Evolutionary conservation across 92 coral and sea anemone genomes (phyloP).

Genomic region (Scolanthus callimorphus): DNA sequence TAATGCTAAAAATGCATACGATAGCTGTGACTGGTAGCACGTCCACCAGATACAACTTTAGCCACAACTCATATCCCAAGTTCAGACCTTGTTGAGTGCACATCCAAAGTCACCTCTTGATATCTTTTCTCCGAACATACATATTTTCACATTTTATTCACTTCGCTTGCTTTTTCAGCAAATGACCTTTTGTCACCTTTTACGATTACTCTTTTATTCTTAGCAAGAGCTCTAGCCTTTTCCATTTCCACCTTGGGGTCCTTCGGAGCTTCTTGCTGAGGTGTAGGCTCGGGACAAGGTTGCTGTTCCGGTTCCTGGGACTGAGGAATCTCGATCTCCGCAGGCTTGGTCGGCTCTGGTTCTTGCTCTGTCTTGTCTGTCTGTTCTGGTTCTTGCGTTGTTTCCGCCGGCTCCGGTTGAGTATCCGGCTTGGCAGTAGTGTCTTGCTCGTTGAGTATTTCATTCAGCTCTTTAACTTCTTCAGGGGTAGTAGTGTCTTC

Average conservation of each 20-base stretch:
- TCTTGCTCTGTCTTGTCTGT: neutral
- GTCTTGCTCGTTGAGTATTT: conserved; percentile 48
- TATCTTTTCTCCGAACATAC: too few relatives aligned
- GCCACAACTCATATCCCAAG: too few relatives aligned
- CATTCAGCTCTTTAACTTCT: conserved; percentile 48
- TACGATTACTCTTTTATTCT: neutral
- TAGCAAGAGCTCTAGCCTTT: conserved; percentile 1
- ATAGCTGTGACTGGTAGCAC: too few relatives aligned
- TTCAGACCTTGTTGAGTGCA: too few relatives aligned
- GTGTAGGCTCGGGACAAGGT: neutral
- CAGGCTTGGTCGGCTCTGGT: conserved; percentile 20
- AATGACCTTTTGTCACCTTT: too few relatives aligned
- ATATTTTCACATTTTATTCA: conserved; percentile 1
- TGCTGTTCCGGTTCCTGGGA: neutral
- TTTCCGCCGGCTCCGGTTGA: conserved; percentile 5
- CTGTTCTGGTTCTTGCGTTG: conserved; percentile 6
- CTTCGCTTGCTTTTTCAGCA: conserved; percentile 13
- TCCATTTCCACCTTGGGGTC: conserved; percentile 8
- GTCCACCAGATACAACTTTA: too few relatives aligned
- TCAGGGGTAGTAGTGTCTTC: conserved; percentile 39
- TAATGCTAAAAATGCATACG: too few relatives aligned
- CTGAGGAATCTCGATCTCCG: conserved; percentile 1
- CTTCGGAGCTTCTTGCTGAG: neutral
- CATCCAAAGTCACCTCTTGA: too few relatives aligned
- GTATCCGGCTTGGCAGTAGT: conserved; percentile 33